Percentiles rank a stretch among this genome's conserved stretches.
These are phyloP conservation scores for Trididemnum miniatum DNA, from an alignment of 23 tunicate genomes.

Conservation along the genomic window DNA sequence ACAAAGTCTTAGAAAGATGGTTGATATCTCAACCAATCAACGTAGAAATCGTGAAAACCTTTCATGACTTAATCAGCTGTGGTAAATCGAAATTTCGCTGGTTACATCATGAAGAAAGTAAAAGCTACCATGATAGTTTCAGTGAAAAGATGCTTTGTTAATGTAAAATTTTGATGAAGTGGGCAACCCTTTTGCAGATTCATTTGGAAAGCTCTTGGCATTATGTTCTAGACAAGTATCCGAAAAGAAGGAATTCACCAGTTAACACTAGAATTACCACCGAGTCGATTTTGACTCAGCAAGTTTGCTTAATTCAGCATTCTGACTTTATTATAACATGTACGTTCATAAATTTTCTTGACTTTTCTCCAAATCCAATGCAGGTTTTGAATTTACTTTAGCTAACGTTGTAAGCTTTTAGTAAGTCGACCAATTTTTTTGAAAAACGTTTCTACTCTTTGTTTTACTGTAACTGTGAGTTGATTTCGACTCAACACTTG, in stretches of 20 bases:
- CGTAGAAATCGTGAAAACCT: neutral
- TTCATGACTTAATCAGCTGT: neutral
- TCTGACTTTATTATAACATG: too few relatives aligned
- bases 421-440: too few relatives aligned
- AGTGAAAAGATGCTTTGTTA: neutral
- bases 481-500: too few relatives aligned
- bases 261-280: too few relatives aligned
- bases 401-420: too few relatives aligned
- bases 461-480: too few relatives aligned
- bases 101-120: slow-evolving; percentile 1
- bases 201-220: neutral
- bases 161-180: neutral
- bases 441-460: too few relatives aligned
- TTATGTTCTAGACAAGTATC: slow-evolving; percentile 2
- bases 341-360: too few relatives aligned
- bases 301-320: too few relatives aligned
- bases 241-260: neutral
- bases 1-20: neutral
- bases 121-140: neutral
- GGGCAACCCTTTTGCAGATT: slow-evolving; percentile 3
- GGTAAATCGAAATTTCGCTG: neutral
- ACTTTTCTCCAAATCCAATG: too few relatives aligned
- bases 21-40: neutral
- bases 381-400: too few relatives aligned
- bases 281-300: too few relatives aligned